Base-by-base conservation (phyloP, 2,113 vertebrate species). In the Strix uralensis region DNA sequence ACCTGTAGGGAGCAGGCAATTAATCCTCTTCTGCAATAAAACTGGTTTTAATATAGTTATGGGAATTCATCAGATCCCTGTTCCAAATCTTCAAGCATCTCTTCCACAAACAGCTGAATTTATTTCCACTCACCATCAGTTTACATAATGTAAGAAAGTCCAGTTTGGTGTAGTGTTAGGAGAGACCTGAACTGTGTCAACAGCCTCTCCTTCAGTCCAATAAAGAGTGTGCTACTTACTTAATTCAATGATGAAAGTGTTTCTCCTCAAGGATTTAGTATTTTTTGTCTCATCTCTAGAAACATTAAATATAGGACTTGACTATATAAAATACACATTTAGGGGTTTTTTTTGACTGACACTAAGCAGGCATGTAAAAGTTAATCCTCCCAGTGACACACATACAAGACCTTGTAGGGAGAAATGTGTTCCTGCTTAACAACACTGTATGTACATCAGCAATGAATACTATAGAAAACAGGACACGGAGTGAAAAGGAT, bases 281-380 rank as follows among this genome's bases (percentile, higher is more conserved):
- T 22, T 29, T 13, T 59, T 73, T 81, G 11, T 73, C 32, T 57
- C 11, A 46, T 58, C 11, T 81, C 42, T 49, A 71, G 22, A 84
- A 78, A 63, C 4, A 54, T 55, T n/a, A 74, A 85, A 81, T n/a
- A 38, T 2, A 59, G 21, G 23, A 88, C 38, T 72, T 32, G 63
- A 54, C 11, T 46, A 27, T 18, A 9, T 59, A 87, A 94, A 59
- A 55, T 36, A 67, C 0, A 9, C 1, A 6, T 79, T n/a, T 67
- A 6, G 22, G 8, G 0, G 0, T 1, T 18, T 67, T 29, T 32
- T 42, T 69, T 62, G 8, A 63, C 21, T 57, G 58, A 27, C 16
- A 15, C 3, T 38, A 55, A 23, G 11, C 36, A 87, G 81, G 27
- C 59, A 66, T 27, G 5, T 23, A 71, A 73, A 91, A 84, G 7